A percentile compares a stretch with the other conserved stretches of the same genome.
Conservation (phyloP, 2,797 vertebrate genomes). For the Margarornis squamiger region DNA sequence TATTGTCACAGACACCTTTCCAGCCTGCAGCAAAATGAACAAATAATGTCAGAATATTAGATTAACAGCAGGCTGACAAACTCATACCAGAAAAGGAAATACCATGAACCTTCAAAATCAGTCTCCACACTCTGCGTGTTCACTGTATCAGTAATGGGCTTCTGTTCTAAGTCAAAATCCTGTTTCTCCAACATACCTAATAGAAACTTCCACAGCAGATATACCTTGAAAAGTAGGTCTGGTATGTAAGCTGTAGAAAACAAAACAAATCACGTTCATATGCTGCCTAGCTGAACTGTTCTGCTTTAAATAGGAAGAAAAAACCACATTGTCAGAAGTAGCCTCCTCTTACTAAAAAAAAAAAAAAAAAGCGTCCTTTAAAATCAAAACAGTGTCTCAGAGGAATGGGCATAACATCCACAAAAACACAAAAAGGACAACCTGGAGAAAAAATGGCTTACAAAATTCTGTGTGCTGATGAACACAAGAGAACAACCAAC, state of each 20-base stretch:
- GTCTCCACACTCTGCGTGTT: neutral
- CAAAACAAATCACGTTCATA: neutral
- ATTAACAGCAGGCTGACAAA: neutral
- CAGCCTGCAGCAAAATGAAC: neutral
- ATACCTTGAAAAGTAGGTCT: neutral
- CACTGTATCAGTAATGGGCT: neutral
- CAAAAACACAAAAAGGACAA: neutral
- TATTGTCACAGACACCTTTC: neutral
- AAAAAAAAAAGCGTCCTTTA: neutral
- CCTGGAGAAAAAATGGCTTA: neutral
- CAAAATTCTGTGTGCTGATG: neutral
- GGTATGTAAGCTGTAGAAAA: neutral
- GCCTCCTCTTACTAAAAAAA: neutral
- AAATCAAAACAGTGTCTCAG: neutral
- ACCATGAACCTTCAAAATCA: neutral
- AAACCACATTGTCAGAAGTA: neutral
- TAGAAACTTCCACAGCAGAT: neutral
- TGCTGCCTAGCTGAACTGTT: neutral
- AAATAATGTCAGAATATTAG: neutral
- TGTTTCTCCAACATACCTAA: neutral
- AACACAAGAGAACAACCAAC: neutral
- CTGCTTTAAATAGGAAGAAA: neutral
- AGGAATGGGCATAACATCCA: neutral
- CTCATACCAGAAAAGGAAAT: neutral
- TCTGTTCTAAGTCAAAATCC: neutral